Evolutionary conservation across 2,113 vertebrate species (phyloP).

Genomic region (Silurus meridionalis): DNA sequence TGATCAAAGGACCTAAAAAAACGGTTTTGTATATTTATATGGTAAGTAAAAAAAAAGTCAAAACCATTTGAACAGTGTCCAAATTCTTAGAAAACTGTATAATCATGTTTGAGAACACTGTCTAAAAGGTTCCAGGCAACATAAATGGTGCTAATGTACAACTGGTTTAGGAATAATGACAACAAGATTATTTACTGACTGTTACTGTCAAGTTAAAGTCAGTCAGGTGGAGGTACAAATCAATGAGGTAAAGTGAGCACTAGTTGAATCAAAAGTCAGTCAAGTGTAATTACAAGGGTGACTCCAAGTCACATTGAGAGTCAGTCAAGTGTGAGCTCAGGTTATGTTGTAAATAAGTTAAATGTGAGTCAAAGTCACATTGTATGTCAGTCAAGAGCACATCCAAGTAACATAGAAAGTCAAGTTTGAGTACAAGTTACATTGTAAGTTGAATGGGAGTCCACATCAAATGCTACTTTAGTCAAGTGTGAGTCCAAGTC

Average conservation of each 20-base stretch:
- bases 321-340: background rate
- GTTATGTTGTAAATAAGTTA: background rate
- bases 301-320: too few species aligned
- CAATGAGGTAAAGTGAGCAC: background rate
- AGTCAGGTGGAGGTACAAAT: background rate
- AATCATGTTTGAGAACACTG: background rate
- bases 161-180: background rate
- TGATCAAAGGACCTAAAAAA: background rate
- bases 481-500: background rate
- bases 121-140: background rate
- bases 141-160: background rate
- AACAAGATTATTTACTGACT: background rate
- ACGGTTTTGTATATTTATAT: background rate
- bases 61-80: background rate
- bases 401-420: background rate
- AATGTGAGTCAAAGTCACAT: background rate
- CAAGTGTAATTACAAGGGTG: background rate
- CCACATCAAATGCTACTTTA: too few species aligned
- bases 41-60: background rate
- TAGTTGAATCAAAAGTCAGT: background rate
- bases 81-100: background rate
- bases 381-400: background rate
- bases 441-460: background rate
- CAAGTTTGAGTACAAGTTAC: background rate
- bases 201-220: too few species aligned